Conservation (phyloP, 2,888 invertebrate species). For the Podabrus alpinus region DNA sequence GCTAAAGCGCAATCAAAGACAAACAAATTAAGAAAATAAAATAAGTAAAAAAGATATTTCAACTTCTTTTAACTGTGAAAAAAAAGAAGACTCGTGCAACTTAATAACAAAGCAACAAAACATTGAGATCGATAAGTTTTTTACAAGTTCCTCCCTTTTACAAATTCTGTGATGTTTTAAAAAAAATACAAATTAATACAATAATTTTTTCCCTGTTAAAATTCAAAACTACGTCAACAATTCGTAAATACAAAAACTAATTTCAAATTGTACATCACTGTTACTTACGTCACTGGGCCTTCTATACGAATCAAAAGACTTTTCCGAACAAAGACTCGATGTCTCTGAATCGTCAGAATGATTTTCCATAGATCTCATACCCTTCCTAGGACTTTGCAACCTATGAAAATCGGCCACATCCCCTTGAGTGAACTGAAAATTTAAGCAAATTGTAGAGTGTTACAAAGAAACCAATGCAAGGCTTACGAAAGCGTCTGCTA, state of each 20-base stretch:
- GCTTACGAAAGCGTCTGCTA: conserved; percentile 72
- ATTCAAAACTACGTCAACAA: not conserved
- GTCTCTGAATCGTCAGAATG: conserved; percentile 90
- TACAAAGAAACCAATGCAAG: not conserved
- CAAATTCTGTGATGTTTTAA: not conserved
- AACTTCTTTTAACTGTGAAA: not conserved
- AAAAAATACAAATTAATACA: not conserved
- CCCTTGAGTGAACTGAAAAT: conserved; percentile 43
- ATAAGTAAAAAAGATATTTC: not conserved
- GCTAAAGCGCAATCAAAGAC: conserved; percentile 36
- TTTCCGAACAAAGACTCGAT: conserved; percentile 92
- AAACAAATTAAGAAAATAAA: conserved; percentile 21
- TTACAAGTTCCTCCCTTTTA: not conserved
- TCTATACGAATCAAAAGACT: conserved; percentile 82
- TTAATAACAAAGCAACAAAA: not conserved
- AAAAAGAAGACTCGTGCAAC: not conserved
- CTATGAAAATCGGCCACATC: conserved; percentile 47
- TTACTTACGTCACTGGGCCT: conserved; percentile 80
- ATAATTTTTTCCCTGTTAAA: not conserved
- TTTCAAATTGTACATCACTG: not conserved
- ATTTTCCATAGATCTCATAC: conserved; percentile 63
- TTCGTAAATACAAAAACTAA: not conserved
- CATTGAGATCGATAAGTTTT: not conserved
- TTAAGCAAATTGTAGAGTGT: conserved; percentile 10
- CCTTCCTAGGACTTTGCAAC: conserved; percentile 46